Evolutionary conservation across 2,113 vertebrate species (phyloP).

Genomic region (Pachypanchax playfairii): DNA sequence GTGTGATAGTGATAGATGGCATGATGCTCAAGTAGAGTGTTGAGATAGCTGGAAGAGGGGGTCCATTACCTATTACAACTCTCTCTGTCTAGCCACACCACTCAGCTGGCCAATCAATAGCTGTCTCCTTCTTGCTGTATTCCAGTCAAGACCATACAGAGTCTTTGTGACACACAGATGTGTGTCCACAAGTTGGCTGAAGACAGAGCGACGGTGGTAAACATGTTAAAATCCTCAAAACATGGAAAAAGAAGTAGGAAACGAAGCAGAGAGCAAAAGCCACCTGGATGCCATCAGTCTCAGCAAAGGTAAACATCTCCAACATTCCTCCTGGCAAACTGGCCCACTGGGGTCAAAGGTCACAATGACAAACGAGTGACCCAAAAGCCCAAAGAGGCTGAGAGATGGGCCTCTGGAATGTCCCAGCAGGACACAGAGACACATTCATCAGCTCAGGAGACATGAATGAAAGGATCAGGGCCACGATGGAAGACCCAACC

Average conservation of each 20-base stretch:
- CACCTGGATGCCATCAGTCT: slow-evolving; percentile 99
- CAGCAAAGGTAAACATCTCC: slow-evolving; percentile 94
- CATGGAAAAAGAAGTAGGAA: slow-evolving; percentile 52
- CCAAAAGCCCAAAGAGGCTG: slow-evolving; percentile 84
- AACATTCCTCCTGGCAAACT: slow-evolving; percentile 92
- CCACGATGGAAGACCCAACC: slow-evolving; percentile 28
- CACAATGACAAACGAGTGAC: slow-evolving; percentile 92
- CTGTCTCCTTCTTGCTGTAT: slow-evolving; percentile 48
- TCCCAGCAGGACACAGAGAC: slow-evolving; percentile 88
- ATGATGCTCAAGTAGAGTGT: slow-evolving; percentile 55
- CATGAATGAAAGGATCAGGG: slow-evolving; percentile 23
- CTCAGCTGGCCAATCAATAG: slow-evolving; percentile 54
- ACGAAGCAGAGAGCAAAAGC: slow-evolving; percentile 55
- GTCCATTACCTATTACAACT: slow-evolving; percentile 69
- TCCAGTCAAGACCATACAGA: slow-evolving; percentile 47
- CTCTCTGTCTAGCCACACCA: slow-evolving; percentile 54
- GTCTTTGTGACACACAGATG: slow-evolving; percentile 28
- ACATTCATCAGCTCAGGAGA: slow-evolving; percentile 62
- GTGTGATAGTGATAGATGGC: slow-evolving; percentile 72
- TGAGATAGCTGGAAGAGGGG: slow-evolving; percentile 51
- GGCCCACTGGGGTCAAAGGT: slow-evolving; percentile 95
- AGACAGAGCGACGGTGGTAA: background rate
- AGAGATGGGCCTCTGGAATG: slow-evolving; percentile 93
- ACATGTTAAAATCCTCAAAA: slow-evolving; percentile 1
- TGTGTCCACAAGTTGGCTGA: background rate